phyloP scores from a whole-genome alignment of 2,797 vertebrate species.

The Sebastes taczanowskii region DNA sequence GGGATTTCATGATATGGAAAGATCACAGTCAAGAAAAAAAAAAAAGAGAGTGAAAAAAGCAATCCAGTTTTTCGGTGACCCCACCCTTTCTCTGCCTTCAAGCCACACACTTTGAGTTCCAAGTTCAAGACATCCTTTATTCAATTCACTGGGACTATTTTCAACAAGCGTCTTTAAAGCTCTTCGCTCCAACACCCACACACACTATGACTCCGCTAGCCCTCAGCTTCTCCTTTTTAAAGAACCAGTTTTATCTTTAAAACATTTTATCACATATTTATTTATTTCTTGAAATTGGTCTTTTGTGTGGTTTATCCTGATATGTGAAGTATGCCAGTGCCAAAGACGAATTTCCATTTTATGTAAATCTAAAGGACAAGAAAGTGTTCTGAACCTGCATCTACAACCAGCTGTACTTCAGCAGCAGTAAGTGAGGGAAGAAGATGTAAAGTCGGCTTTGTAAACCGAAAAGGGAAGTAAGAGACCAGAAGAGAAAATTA shows the following conservation, averaged over 20 bases:
- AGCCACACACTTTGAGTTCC: neutral
- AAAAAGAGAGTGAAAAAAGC: neutral
- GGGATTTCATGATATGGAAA: neutral
- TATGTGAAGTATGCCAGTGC: neutral
- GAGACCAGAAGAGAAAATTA: slow-evolving; percentile 33
- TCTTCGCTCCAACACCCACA: neutral
- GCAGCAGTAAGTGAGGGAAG: slow-evolving; percentile 7
- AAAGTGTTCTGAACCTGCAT: slow-evolving; percentile 14
- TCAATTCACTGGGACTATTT: neutral
- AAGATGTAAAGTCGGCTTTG: slow-evolving; percentile 20
- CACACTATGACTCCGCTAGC: neutral
- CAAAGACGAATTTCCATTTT: slow-evolving; percentile 30
- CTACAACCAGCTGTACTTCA: neutral
- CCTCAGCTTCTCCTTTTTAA: neutral
- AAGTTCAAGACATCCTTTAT: neutral
- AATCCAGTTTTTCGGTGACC: neutral
- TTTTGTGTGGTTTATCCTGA: slow-evolving; percentile 3
- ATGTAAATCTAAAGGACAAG: slow-evolving; percentile 38
- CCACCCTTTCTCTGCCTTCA: neutral
- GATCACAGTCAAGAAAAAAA: neutral
- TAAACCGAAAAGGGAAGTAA: slow-evolving; percentile 39
- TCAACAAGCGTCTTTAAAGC: neutral
- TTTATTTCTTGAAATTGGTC: neutral
- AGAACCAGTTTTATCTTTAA: neutral
- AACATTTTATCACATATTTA: neutral